Evolutionary conservation across 1,140 invertebrate genomes (phyloP).

Genomic region (Lepidurus packardi): DNA sequence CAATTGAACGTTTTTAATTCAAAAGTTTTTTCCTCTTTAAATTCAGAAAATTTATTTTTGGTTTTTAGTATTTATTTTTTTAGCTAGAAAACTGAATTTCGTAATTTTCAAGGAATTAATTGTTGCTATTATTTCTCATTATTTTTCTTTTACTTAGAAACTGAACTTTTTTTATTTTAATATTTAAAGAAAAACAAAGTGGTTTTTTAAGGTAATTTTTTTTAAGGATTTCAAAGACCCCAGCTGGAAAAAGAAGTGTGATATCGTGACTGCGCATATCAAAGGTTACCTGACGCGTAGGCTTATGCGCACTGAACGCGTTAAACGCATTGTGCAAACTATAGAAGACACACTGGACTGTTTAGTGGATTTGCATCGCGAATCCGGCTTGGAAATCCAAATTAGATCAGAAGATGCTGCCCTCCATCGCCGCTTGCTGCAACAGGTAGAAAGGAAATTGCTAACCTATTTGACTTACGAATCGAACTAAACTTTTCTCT

Average conservation of each 20-base stretch:
- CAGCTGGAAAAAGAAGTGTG: not conserved
- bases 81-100: too few relatives aligned
- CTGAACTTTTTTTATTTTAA: too few relatives aligned
- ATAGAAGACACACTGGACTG: constrained; percentile 69
- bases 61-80: not conserved
- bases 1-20: not conserved
- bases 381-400: constrained; percentile 28
- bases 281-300: constrained; percentile 72
- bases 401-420: constrained; percentile 27
- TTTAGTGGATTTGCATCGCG: constrained; percentile 65
- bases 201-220: constrained; percentile 2
- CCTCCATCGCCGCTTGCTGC: constrained; percentile 23
- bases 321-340: constrained; percentile 70
- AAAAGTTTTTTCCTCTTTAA: not conserved
- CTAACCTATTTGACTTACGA: too few relatives aligned
- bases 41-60: not conserved
- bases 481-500: too few relatives aligned
- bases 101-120: too few relatives aligned
- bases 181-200: too few relatives aligned
- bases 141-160: too few relatives aligned
- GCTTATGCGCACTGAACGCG: constrained; percentile 69
- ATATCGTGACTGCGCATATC: constrained; percentile 59
- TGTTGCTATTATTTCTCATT: too few relatives aligned
- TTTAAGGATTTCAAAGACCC: not conserved
- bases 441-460: not conserved